These are phyloP conservation scores for Haliclystus octoradiatus DNA, from an alignment of 30 jellyfish, hydroid and myxozoan species.

Conservation along the genomic window DNA sequence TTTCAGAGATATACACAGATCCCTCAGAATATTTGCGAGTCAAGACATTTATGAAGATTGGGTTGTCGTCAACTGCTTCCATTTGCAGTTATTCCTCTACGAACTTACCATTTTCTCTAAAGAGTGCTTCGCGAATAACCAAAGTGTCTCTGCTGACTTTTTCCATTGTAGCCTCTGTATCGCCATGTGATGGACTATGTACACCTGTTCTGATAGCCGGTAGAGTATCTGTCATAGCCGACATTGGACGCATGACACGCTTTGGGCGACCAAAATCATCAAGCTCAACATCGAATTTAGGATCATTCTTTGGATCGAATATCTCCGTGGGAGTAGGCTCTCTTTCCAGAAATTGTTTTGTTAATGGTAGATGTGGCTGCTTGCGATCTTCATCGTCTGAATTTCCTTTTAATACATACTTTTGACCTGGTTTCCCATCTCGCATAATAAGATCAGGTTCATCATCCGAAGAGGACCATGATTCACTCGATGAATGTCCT, in stretches of 20 bases:
- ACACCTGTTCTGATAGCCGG: constrained; percentile 19
- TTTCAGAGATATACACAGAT: too few relatives aligned
- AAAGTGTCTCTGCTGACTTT: constrained; percentile 52
- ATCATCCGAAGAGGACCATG: constrained; percentile 27
- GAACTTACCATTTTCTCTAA: constrained; percentile 42
- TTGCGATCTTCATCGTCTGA: constrained; percentile 4
- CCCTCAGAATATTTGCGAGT: too few relatives aligned
- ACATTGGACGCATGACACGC: constrained; percentile 66
- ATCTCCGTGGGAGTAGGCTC: constrained; percentile 45
- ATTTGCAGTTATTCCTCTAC: too few relatives aligned
- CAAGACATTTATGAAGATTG: too few relatives aligned
- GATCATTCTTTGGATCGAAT: constrained; percentile 42
- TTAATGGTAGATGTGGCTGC: constrained; percentile 20
- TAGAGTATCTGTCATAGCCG: constrained; percentile 56
- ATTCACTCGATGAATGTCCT: neutral
- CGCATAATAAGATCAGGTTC: constrained; percentile 45
- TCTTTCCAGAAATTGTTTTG: constrained; percentile 31
- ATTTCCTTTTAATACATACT: constrained; percentile 24
- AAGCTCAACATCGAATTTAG: constrained; percentile 38
- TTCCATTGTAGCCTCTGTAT: constrained; percentile 35
- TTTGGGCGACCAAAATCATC: constrained; percentile 85
- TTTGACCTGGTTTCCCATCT: constrained; percentile 71
- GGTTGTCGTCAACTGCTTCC: too few relatives aligned
- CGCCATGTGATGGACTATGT: constrained; percentile 42
- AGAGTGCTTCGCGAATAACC: constrained; percentile 49